Conservation (phyloP, 2,113 vertebrate species). For the Cochlearius cochlearius region DNA sequence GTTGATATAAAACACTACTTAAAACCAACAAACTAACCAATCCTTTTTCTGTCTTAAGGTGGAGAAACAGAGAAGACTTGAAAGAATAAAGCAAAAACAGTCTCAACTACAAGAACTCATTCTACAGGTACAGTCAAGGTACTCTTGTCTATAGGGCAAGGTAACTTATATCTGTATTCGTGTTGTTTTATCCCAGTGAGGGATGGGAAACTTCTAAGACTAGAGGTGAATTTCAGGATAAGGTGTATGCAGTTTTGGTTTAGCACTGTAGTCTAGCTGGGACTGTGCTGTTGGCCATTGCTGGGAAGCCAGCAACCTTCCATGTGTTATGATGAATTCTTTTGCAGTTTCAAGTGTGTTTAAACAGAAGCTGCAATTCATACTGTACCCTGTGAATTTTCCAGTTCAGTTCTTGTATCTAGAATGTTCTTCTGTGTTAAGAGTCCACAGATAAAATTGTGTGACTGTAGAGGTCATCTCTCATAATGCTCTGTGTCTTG, state of each 20-base stretch:
- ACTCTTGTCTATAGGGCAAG: constrained; percentile 49
- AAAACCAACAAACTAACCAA: not conserved
- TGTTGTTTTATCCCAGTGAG: not conserved
- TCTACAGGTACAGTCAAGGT: constrained; percentile 86
- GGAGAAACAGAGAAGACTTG: constrained; percentile 92
- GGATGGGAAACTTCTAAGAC: not conserved
- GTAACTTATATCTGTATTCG: constrained; percentile 6
- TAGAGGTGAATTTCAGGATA: not conserved
- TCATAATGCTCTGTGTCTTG: not conserved
- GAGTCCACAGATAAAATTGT: not conserved
- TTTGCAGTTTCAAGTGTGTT: not conserved
- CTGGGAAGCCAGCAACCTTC: not conserved
- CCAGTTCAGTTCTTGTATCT: not conserved
- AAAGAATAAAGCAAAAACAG: constrained; percentile 98
- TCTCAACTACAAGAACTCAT: constrained; percentile 98
- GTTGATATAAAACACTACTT: not conserved
- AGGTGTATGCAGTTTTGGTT: not conserved
- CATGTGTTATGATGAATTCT: not conserved
- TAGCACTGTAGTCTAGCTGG: not conserved
- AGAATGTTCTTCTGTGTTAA: not conserved
- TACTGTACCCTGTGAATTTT: not conserved
- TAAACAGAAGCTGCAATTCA: not conserved
- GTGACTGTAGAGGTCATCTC: not conserved
- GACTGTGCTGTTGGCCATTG: not conserved
- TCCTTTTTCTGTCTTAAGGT: constrained; percentile 74